Percentiles rank a stretch among this genome's conserved stretches.
These are phyloP conservation scores for Cyrtonyx montezumae DNA, from an alignment of 2,113 vertebrate species.

Conservation along the genomic window DNA sequence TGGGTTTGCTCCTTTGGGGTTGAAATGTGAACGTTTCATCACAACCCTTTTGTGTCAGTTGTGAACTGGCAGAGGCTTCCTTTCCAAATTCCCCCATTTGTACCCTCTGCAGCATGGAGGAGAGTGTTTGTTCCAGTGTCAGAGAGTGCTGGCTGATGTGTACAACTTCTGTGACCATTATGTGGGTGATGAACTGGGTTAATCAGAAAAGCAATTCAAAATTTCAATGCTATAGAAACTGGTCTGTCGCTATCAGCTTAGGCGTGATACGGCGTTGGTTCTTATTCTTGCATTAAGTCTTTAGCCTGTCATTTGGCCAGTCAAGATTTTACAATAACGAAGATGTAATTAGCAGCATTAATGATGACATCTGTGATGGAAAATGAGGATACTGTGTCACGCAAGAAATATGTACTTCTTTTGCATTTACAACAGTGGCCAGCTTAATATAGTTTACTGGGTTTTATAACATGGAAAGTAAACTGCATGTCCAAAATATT, in stretches of 20 bases:
- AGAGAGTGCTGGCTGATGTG: not conserved
- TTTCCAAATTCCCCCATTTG: not conserved
- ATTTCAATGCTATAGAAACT: not conserved
- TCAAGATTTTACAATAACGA: not conserved
- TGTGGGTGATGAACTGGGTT: not conserved
- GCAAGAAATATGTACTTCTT: not conserved
- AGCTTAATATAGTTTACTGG: not conserved
- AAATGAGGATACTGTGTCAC: not conserved
- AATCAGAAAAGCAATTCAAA: not conserved
- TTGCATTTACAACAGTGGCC: not conserved
- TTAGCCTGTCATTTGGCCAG: not conserved
- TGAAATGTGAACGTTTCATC: not conserved
- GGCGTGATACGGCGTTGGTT: fast-evolving
- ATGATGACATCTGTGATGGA: not conserved
- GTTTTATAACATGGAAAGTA: not conserved
- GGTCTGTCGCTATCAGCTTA: not conserved
- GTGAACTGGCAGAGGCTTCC: not conserved
- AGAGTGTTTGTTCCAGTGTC: not conserved
- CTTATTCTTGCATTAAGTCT: not conserved
- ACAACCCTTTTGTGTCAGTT: not conserved
- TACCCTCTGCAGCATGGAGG: not conserved
- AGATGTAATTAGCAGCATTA: not conserved
- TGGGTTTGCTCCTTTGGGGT: not conserved
- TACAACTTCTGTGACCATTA: not conserved
- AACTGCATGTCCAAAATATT: not conserved